These are phyloP conservation scores for Pissodes strobi DNA, from an alignment of 1,140 invertebrate species.

Conservation along the genomic window DNA sequence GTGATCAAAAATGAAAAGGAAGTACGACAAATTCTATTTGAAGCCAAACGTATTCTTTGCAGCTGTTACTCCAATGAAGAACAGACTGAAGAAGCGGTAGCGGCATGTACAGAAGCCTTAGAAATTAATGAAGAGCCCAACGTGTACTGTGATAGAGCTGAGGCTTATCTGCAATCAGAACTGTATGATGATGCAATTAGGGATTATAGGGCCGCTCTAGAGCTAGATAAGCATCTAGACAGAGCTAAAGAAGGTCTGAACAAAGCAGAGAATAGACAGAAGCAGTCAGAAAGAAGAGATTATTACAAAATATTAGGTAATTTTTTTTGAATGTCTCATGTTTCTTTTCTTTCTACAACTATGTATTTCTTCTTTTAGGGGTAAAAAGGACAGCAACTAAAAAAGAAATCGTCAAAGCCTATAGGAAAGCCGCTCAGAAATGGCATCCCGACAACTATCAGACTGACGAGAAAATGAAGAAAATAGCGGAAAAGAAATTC, in stretches of 20 bases:
- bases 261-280: conserved; percentile 90
- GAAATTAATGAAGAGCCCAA: conserved; percentile 77
- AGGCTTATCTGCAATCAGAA: conserved; percentile 88
- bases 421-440: conserved; percentile 94
- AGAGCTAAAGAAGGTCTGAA: conserved; percentile 88
- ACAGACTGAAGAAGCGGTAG: conserved; percentile 69
- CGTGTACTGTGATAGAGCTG: conserved; percentile 87
- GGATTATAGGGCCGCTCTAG: conserved; percentile 78
- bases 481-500: conserved; percentile 95
- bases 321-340: no score
- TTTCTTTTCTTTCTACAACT: no score
- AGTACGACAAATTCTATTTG: conserved; percentile 72
- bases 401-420: conserved; percentile 93
- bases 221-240: conserved; percentile 79
- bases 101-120: conserved; percentile 80
- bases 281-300: conserved; percentile 90
- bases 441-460: conserved; percentile 99
- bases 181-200: conserved; percentile 92
- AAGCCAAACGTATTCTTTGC: conserved; percentile 76
- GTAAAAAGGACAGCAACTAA: conserved; percentile 87
- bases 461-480: conserved; percentile 84
- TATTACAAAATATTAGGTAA: conserved; percentile 99
- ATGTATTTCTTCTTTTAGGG: conserved; percentile 56
- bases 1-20: conserved; percentile 72
- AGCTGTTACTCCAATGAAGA: conserved; percentile 73